Percentiles rank a stretch among this genome's conserved stretches.
These are phyloP conservation scores for Tanypteryx hageni DNA, from an alignment of 2,888 invertebrate genomes.

Conservation along the genomic window DNA sequence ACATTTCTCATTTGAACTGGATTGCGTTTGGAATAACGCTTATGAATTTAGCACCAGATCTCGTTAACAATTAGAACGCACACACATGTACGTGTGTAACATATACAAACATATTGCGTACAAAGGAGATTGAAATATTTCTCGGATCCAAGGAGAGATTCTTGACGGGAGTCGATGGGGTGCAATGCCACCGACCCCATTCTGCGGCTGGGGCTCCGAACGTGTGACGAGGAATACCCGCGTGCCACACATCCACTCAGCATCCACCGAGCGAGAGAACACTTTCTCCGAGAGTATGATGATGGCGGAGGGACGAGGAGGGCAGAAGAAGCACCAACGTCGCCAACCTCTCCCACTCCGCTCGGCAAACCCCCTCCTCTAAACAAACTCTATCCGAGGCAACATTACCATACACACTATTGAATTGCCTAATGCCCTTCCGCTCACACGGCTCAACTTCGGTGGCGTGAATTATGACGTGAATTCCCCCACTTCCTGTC, in stretches of 20 bases:
- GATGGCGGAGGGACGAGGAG: neutral
- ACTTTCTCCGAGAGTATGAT: conserved; percentile 1
- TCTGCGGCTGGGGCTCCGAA: neutral
- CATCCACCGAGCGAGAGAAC: neutral
- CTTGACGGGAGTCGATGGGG: neutral
- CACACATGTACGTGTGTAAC: too few relatives aligned
- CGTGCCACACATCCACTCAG: neutral
- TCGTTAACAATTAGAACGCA: too few relatives aligned
- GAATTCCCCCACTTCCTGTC: neutral
- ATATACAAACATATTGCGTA: too few relatives aligned
- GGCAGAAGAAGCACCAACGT: neutral
- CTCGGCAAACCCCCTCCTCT: neutral
- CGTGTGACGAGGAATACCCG: neutral
- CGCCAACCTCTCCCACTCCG: neutral
- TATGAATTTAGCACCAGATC: too few relatives aligned
- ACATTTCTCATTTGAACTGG: too few relatives aligned
- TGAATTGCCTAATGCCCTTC: conserved; percentile 9
- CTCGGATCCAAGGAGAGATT: neutral
- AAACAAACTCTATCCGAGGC: neutral
- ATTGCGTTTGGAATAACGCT: too few relatives aligned
- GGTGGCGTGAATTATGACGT: neutral
- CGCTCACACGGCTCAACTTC: neutral
- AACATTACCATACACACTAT: neutral
- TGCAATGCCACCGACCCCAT: conserved; percentile 28
- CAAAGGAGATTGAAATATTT: neutral